phyloP scores from a whole-genome alignment of 1,140 invertebrate species.

The Macrobrachium nipponense region DNA sequence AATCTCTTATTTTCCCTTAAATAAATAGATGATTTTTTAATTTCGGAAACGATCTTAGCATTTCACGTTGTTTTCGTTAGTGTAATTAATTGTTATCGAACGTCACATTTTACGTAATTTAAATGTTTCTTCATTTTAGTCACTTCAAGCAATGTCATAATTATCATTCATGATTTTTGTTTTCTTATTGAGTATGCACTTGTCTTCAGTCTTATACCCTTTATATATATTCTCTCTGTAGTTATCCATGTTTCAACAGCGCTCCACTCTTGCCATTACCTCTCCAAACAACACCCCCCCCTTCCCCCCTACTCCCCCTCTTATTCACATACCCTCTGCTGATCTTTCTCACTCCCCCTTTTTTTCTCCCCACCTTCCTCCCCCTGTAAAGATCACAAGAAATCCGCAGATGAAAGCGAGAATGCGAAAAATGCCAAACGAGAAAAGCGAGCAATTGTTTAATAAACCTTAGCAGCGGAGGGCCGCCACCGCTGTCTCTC shows the following conservation, averaged over 20 bases:
- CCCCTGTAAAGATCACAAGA: conserved; percentile 12
- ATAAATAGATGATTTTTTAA: no score
- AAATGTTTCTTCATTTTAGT: neutral
- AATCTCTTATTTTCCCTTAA: no score
- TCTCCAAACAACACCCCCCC: neutral
- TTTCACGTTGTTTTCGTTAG: no score
- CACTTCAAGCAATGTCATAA: neutral
- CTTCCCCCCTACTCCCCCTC: neutral
- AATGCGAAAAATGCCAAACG: conserved; percentile 34
- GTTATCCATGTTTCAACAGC: no score
- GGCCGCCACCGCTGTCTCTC: neutral
- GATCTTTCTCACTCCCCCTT: neutral
- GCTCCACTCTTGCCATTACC: no score
- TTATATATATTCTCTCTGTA: no score
- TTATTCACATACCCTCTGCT: neutral
- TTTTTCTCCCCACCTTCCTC: conserved; percentile 7
- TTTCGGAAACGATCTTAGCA: no score
- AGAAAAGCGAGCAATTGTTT: conserved; percentile 37
- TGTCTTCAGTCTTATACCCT: neutral
- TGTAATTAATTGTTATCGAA: no score
- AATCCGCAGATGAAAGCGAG: conserved; percentile 36
- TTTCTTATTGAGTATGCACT: neutral
- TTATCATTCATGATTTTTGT: neutral
- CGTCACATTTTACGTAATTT: no score
- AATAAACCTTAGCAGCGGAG: conserved; percentile 17